Conservation (phyloP, 2,113 vertebrate species). For the Triplophysa tibetana region DNA sequence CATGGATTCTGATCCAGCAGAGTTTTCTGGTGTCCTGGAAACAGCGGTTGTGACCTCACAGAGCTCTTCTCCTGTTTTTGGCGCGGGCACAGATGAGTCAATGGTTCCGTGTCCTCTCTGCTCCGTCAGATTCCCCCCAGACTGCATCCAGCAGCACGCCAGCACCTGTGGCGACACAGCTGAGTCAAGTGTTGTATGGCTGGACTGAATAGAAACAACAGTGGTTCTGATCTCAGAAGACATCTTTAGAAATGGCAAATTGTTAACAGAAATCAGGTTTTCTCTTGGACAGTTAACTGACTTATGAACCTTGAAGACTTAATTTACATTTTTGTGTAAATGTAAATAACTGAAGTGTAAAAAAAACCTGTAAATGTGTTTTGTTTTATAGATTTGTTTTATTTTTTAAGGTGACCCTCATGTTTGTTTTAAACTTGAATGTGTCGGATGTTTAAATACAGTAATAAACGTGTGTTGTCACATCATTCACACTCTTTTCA, state of each 20-base stretch:
- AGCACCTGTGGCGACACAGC: slow-evolving; percentile 68
- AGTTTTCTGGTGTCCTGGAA: not conserved
- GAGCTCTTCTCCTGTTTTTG: slow-evolving; percentile 49
- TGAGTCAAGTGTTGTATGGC: slow-evolving; percentile 36
- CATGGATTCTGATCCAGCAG: slow-evolving; percentile 57
- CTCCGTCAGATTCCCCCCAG: slow-evolving; percentile 53
- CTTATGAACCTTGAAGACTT: no score
- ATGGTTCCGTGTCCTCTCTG: slow-evolving; percentile 72
- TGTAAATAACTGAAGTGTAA: no score
- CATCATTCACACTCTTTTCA: not conserved
- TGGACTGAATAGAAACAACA: slow-evolving; percentile 42
- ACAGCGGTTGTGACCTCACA: slow-evolving; percentile 39
- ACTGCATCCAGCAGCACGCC: slow-evolving; percentile 69
- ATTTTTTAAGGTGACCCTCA: no score
- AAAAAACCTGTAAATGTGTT: no score
- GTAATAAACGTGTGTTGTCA: not conserved
- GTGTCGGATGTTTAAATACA: no score
- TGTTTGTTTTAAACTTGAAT: no score
- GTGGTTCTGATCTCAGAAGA: not conserved
- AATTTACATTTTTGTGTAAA: no score
- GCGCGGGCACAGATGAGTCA: not conserved
- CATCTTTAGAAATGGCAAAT: not conserved
- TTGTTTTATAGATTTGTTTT: no score
- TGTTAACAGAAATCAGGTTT: not conserved
- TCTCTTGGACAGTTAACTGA: not conserved